These are phyloP conservation scores for Hippopotamus amphibius DNA, from an alignment of 2,113 vertebrate genomes.

Conservation along the genomic window DNA sequence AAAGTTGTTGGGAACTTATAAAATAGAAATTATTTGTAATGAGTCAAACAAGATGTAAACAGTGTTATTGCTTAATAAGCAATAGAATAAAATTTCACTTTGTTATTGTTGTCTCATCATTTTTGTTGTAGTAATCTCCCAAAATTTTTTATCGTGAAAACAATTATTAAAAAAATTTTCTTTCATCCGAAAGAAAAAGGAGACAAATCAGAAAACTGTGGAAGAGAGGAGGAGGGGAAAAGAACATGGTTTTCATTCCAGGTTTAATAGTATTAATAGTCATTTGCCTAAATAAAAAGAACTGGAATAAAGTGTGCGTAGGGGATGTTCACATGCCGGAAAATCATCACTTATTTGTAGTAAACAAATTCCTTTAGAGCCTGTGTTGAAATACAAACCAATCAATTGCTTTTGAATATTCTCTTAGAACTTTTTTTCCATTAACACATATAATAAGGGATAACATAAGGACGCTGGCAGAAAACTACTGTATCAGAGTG, in stretches of 20 bases:
- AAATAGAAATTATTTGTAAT: neutral
- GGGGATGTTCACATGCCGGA: neutral
- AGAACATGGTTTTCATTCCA: neutral
- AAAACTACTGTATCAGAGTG: neutral
- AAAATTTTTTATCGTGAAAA: neutral
- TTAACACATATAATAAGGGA: conserved; percentile 35
- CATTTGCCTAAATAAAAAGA: neutral
- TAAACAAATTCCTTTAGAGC: neutral
- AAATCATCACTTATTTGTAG: neutral
- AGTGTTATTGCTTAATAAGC: conserved; percentile 3
- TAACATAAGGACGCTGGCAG: neutral
- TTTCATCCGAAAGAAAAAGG: neutral
- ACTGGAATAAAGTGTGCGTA: neutral
- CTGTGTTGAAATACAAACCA: neutral
- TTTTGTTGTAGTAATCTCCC: neutral
- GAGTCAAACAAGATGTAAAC: neutral
- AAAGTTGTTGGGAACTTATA: neutral
- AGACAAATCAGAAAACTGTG: neutral
- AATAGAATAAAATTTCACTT: neutral
- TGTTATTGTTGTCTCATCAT: neutral
- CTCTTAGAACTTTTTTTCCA: neutral
- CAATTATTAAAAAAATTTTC: too few relatives aligned
- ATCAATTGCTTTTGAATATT: conserved; percentile 20
- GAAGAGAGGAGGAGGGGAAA: neutral
- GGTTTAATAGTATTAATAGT: neutral